phyloP scores from a whole-genome alignment of 2,888 invertebrate genomes.

The Theretra japonica region DNA sequence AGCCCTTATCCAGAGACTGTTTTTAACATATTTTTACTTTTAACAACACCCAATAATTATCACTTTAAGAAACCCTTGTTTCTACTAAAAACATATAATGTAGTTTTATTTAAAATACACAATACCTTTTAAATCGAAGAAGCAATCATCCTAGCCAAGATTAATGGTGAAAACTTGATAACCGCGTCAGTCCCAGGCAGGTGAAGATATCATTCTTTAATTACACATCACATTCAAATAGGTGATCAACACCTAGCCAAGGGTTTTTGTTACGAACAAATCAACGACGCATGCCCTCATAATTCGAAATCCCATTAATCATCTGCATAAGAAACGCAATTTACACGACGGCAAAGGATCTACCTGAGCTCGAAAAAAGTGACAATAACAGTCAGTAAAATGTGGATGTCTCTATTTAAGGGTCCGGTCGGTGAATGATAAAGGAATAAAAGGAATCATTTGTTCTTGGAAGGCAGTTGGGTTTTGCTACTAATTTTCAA shows the following conservation, averaged over 20 bases:
- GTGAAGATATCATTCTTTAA: slow-evolving; percentile 26
- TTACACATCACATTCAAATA: slow-evolving; percentile 27
- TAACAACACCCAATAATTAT: background rate
- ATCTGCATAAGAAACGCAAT: slow-evolving; percentile 71
- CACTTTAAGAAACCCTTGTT: background rate
- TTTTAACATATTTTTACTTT: background rate
- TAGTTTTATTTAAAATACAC: background rate
- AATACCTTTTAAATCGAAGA: background rate
- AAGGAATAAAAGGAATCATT: slow-evolving; percentile 39
- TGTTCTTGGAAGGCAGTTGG: slow-evolving; percentile 54
- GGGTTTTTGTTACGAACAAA: slow-evolving; percentile 51
- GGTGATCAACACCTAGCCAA: slow-evolving; percentile 62
- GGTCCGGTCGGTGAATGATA: slow-evolving; percentile 43
- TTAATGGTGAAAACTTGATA: slow-evolving; percentile 22
- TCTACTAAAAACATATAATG: background rate
- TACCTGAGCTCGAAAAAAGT: slow-evolving; percentile 77
- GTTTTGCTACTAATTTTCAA: slow-evolving; percentile 18
- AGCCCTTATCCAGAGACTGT: too few relatives aligned
- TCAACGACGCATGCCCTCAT: slow-evolving; percentile 64
- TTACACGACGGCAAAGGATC: slow-evolving; percentile 66
- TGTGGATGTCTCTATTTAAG: slow-evolving; percentile 81
- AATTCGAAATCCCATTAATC: slow-evolving; percentile 77
- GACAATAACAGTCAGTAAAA: slow-evolving; percentile 73
- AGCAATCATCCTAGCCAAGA: slow-evolving; percentile 19
- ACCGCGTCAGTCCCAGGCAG: slow-evolving; percentile 15